Evolutionary conservation across 1,140 invertebrate genomes (phyloP), one percentile per base, ranked within the genome.

Genomic region (Theocolax elegans): DNA sequence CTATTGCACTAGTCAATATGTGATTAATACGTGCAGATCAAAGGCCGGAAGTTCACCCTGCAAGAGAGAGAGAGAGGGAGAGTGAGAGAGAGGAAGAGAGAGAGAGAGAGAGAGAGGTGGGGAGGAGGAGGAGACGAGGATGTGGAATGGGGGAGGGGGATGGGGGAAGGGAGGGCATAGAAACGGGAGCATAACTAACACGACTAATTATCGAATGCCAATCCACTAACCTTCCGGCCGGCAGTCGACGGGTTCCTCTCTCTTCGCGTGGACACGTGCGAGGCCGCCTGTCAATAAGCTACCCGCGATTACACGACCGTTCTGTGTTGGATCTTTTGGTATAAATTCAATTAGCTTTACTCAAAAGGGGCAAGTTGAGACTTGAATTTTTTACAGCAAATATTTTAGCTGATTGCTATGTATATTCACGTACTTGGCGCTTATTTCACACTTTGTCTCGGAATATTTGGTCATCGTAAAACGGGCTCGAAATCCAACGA

Each of bases 121-220:
- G 1, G 49, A 13, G 8, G n/a, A n/a, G 1, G 8, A 13, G 0
- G 2, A 2, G n/a, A n/a, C 68, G 29, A 71, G 72, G 67, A 62
- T 3, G 40, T 10, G 3, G 17, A 6, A 17, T 62, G 31, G 6
- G 35, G 9, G 44, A n/a, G 38, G 1, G 8, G 49, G 56, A 58
- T 27, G 2, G 4, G 15, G 10, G 2, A 25, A 9, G 3, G 10
- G 6, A 0, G 4, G 1, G 1, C 23, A 35, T 35, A 56, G 51
- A 66, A 56, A 66, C 38, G 64, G 27, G 71, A 75, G 76, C 76
- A 75, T 67, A 66, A 73, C 73, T 75, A 74, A 76, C 74, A 68
- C 59, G 75, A 75, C 74, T 81, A 79, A 81, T 81, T 79, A 79
- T 78, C 77, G 71, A 77, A 79, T 81, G 76, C 77, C 78, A 81